Conservation (phyloP, 2,797 vertebrate genomes). For the Taeniopygia guttata region DNA sequence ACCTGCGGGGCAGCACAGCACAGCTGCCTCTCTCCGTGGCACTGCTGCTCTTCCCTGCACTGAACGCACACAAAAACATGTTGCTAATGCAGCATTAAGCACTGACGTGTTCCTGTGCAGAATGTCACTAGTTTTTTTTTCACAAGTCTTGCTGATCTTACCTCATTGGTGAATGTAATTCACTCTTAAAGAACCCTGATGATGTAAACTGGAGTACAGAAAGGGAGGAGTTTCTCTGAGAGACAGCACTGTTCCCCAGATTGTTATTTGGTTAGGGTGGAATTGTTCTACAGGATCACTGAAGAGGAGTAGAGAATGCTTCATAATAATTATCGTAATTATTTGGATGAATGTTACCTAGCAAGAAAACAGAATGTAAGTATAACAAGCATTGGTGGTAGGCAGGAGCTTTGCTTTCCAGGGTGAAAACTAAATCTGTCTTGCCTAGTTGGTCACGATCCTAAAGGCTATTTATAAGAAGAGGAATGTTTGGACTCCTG, state of each 20-base stretch:
- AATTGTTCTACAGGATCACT: not conserved
- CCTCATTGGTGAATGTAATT: not conserved
- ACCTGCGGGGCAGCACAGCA: rapidly evolving
- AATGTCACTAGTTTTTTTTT: not conserved
- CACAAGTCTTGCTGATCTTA: not conserved
- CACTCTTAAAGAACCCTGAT: not conserved
- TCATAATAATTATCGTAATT: not conserved
- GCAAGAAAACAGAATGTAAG: not conserved
- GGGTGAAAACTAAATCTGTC: not conserved
- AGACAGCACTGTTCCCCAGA: not conserved
- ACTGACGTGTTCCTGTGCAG: rapidly evolving
- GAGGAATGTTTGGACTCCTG: not conserved
- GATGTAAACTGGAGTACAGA: not conserved
- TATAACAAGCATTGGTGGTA: not conserved
- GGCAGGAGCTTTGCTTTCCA: not conserved
- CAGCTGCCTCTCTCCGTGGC: rapidly evolving
- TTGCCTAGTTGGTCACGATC: not conserved
- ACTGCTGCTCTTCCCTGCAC: rapidly evolving
- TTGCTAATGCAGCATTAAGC: rapidly evolving
- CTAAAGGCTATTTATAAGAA: not conserved
- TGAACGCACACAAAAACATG: rapidly evolving
- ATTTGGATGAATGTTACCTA: not conserved
- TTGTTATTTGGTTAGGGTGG: not conserved
- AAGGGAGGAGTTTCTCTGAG: not conserved
- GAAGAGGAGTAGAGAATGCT: not conserved